These are phyloP conservation scores for Hyles euphorbiae DNA, from an alignment of 1,140 invertebrate genomes.

Conservation along the genomic window DNA sequence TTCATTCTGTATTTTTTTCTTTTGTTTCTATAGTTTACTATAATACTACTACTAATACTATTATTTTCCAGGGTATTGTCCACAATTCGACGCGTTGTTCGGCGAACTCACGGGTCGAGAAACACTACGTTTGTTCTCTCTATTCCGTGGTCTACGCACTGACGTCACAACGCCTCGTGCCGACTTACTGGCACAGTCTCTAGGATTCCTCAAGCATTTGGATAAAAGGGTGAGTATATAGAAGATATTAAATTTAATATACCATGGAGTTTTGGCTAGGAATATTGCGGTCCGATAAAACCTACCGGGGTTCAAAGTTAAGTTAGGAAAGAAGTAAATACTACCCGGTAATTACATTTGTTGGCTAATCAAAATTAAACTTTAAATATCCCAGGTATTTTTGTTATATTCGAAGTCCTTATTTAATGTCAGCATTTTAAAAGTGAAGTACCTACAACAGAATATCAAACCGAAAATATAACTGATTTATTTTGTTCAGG, in stretches of 20 bases:
- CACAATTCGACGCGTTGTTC: constrained; percentile 86
- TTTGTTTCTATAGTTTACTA: too few relatives aligned
- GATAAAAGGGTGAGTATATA: constrained; percentile 60
- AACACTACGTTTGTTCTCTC: constrained; percentile 81
- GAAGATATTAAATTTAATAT: background rate
- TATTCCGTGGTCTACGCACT: constrained; percentile 79
- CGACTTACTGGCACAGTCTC: constrained; percentile 44
- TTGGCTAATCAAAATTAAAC: too few relatives aligned
- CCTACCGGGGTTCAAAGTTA: too few relatives aligned
- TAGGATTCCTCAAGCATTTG: constrained; percentile 75
- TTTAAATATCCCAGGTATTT: too few relatives aligned
- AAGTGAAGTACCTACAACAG: too few relatives aligned
- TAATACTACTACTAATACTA: background rate
- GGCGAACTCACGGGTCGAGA: constrained; percentile 84
- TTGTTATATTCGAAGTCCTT: too few relatives aligned
- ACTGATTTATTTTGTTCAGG: constrained; percentile 47
- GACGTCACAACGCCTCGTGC: constrained; percentile 26
- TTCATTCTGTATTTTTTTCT: too few relatives aligned
- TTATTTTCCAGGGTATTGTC: constrained; percentile 78
- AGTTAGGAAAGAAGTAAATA: too few relatives aligned
- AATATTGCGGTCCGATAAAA: too few relatives aligned
- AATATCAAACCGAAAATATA: too few relatives aligned
- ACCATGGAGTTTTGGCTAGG: background rate
- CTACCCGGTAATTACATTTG: too few relatives aligned
- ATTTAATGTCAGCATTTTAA: too few relatives aligned